A percentile compares a stretch with the other conserved stretches of the same genome.
These are phyloP conservation scores for Caenorhabditis sulstoni DNA, from an alignment of 2,888 invertebrate species.

Conservation along the genomic window DNA sequence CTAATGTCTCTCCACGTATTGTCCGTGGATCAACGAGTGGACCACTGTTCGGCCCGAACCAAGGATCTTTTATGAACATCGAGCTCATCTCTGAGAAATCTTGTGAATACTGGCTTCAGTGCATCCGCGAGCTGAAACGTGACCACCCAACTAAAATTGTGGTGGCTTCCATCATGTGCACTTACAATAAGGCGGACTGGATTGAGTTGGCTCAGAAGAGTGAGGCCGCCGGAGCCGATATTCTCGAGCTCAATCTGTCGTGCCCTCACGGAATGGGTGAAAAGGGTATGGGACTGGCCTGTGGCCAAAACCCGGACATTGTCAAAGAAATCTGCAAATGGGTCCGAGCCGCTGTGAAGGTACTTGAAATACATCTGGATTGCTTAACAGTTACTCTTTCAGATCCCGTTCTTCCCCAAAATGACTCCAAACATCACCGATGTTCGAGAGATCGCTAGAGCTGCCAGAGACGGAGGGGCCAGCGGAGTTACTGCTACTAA, in stretches of 20 bases:
- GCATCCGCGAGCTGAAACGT: conserved; percentile 87
- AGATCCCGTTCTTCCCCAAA: conserved; percentile 97
- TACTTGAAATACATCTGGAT: conserved; percentile 56
- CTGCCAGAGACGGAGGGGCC: conserved; percentile 90
- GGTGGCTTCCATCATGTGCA: conserved; percentile 79
- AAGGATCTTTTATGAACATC: conserved; percentile 94
- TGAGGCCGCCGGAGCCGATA: conserved; percentile 90
- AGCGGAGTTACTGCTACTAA: conserved; percentile 97
- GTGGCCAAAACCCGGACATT: conserved; percentile 93
- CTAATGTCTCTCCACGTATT: conserved; percentile 97
- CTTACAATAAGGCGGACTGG: conserved; percentile 87
- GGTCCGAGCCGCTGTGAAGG: conserved; percentile 85
- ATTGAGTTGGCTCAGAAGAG: conserved; percentile 87
- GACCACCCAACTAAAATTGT: conserved; percentile 87
- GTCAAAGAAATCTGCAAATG: conserved; percentile 92
- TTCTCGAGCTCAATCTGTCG: conserved; percentile 94
- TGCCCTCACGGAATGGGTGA: conserved; percentile 95
- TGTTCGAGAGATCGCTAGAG: conserved; percentile 90
- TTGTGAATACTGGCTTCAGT: conserved; percentile 92
- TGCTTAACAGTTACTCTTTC: conserved; percentile 82
- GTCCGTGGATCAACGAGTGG: conserved; percentile 94
- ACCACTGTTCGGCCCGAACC: conserved; percentile 90
- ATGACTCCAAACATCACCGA: conserved; percentile 98
- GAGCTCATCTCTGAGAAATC: conserved; percentile 98
- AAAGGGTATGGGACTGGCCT: conserved; percentile 93